Base-by-base conservation (phyloP, 2,113 vertebrate genomes). In the Poeciliopsis retropinna region DNA sequence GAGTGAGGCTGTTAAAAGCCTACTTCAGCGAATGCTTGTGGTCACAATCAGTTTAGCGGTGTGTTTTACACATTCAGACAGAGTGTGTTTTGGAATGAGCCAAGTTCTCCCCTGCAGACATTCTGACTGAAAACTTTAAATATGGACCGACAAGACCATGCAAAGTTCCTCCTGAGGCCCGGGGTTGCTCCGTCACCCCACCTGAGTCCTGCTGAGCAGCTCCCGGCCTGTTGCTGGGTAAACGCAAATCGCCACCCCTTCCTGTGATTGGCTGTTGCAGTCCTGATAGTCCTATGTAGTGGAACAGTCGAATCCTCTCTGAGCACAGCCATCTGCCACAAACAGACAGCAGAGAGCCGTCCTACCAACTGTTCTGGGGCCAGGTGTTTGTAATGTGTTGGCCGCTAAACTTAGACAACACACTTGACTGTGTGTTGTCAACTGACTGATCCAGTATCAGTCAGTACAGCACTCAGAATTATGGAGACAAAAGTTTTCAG, bases 141-240 rank as follows among this genome's bases (percentile, higher is more conserved):
- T 63, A 61, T 54, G 64, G 15, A 60, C 54, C 81, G 68, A 82
- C 76, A 51, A 78, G 82, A 31, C 28, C 75, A 61, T 28, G 67
- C 29, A 27, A 72, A 79, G 80, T 72, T 73, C 65, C 62, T 74
- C 71, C 67, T 64, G 14, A 51, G 88, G 73, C 69, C 77, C 27
- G 4, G 61, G 66, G 64, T 66, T 72, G 67, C 76, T 79, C 75
- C 61, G 44, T 77, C n/a, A 70, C 63, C 80, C 82, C 89, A 91
- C 88, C 89, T 92, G 87, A 83, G 85, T 22, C 71, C 67, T 44
- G 37, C 74, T 31, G 71, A 88, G 80, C 83, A 74, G 72, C 79
- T 85, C 60, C 22, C 54, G 65, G 72, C 57, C 88, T 91, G 94
- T 95, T 92, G 91, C 92, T 19, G 92, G 93, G 94, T 89, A 92